Base-by-base conservation (phyloP, 2,888 invertebrate genomes). In the Eupithecia insigniata region DNA sequence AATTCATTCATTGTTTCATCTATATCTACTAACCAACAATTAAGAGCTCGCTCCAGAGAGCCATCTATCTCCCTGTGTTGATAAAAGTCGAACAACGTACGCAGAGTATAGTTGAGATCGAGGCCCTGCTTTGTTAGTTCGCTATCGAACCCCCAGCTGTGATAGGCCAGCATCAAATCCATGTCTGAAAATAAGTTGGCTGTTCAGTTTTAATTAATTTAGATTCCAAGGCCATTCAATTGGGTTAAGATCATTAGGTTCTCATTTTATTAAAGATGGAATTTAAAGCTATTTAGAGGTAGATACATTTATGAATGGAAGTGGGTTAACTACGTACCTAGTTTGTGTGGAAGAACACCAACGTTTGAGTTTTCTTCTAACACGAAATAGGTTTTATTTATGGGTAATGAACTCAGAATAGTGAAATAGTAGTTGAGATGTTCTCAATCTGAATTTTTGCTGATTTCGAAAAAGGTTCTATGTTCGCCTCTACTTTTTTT, bases 71-170 rank as follows among this genome's bases (percentile, higher is more conserved):
- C 78, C 80, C 96, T 88, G 73, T 95, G 92, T 14, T 89, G 88
- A 82, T 96, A 96, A 83, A 96, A 95, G 65, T 95, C 95, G n/a
- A 96, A 95, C 76, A 96, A 93, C 5, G 96, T 95, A 81, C 95
- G 94, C 14, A 96, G 89, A 0, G 96, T 96, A 78, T 95, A 96
- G 87, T 95, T 96, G 12, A 95, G 95, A 83, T 97, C 97, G 62
- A 97, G 95, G 32, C 96, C 96, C 58, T 87, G 87, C 87, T 96
- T 97, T 1, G 97, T 95, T 69, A 92, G 84, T 82, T 96, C 96
- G 81, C 95, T 91, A 77, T 96, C 95, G 83, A 95, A 95, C 73
- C 95, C 95, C 86, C 96, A 96, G 78, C 96, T 96, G 83, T 96
- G 96, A 76, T 96, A 93, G 80, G 96, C 97, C 62, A 96, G 84